A percentile compares a stretch with the other conserved stretches of the same genome.
Evolutionary conservation across 2,888 invertebrate species (phyloP).

Genomic region (Furcula furcula): DNA sequence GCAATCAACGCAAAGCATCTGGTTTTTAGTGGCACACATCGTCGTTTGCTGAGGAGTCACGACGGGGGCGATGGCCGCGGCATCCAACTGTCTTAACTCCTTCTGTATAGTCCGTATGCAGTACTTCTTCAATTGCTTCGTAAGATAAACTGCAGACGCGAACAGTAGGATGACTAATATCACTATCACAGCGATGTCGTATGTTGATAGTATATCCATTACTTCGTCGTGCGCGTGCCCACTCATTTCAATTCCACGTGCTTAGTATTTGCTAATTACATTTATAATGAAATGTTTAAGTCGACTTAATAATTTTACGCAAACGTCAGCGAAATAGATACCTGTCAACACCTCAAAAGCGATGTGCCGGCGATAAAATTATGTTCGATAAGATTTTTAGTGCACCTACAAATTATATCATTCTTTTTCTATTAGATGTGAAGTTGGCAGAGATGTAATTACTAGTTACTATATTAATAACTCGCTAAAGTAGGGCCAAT

Average conservation of each 20-base stretch:
- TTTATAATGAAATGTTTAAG: not conserved
- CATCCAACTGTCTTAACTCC: conserved; percentile 36
- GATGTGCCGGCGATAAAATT: conserved; percentile 2
- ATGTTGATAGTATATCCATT: conserved; percentile 36
- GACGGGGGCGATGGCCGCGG: not conserved
- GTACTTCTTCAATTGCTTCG: conserved; percentile 31
- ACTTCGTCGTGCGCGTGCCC: conserved; percentile 52
- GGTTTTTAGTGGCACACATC: too few relatives aligned
- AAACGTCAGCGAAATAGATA: too few relatives aligned
- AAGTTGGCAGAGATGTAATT: too few relatives aligned
- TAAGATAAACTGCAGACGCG: conserved; percentile 28
- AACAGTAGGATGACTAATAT: conserved; percentile 36
- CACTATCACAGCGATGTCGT: conserved; percentile 39
- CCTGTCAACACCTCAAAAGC: conserved; percentile 9
- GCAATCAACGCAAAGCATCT: too few relatives aligned
- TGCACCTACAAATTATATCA: too few relatives aligned
- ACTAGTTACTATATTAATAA: too few relatives aligned
- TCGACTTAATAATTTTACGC: conserved; percentile 12
- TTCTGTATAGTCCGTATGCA: conserved; percentile 36
- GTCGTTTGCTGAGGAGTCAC: too few relatives aligned
- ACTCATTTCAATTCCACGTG: conserved; percentile 12
- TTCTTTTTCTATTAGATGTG: too few relatives aligned
- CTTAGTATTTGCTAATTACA: not conserved
- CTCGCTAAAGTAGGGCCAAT: too few relatives aligned
- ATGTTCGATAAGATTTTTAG: too few relatives aligned